Evolutionary conservation across 2,888 invertebrate species (phyloP).

Genomic region (Hemaris fuciformis): DNA sequence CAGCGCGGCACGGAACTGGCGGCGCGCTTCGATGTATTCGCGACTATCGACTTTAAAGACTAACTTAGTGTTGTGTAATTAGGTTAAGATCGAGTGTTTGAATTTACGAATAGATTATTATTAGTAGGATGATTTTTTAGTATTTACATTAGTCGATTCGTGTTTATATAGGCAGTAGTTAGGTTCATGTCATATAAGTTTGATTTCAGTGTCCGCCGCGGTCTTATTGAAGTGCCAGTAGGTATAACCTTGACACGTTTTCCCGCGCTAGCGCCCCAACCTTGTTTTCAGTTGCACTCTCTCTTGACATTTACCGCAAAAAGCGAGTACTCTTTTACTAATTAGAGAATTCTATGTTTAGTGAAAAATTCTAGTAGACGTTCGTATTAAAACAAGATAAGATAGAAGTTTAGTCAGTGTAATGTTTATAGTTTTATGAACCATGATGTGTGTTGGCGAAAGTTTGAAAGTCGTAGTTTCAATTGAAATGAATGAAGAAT

Average conservation of each 20-base stretch:
- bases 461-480: slow-evolving; percentile 14
- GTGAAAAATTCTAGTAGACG: slow-evolving; percentile 20
- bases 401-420: background rate
- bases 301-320: slow-evolving; percentile 70
- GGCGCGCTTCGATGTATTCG: slow-evolving; percentile 34
- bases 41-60: slow-evolving; percentile 31
- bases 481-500: slow-evolving; percentile 4
- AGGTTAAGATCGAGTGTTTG: slow-evolving; percentile 44
- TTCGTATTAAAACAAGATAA: background rate
- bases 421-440: background rate
- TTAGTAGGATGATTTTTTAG: slow-evolving; percentile 20
- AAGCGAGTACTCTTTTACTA: slow-evolving; percentile 52
- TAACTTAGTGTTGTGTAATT: slow-evolving; percentile 50
- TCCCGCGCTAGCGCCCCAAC: slow-evolving; percentile 71
- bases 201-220: slow-evolving; percentile 61
- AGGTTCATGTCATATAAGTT: slow-evolving; percentile 39
- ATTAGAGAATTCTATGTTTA: slow-evolving; percentile 38
- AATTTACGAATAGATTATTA: slow-evolving; percentile 25
- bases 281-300: slow-evolving; percentile 74
- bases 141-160: slow-evolving; percentile 25
- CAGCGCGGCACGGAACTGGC: slow-evolving; percentile 37
- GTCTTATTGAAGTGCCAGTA: slow-evolving; percentile 58
- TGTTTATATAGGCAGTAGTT: slow-evolving; percentile 40
- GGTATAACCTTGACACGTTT: slow-evolving; percentile 76
- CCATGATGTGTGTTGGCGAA: slow-evolving; percentile 13